phyloP scores from a whole-genome alignment of 2,797 vertebrate species.

The Pachyuromys duprasi region DNA sequence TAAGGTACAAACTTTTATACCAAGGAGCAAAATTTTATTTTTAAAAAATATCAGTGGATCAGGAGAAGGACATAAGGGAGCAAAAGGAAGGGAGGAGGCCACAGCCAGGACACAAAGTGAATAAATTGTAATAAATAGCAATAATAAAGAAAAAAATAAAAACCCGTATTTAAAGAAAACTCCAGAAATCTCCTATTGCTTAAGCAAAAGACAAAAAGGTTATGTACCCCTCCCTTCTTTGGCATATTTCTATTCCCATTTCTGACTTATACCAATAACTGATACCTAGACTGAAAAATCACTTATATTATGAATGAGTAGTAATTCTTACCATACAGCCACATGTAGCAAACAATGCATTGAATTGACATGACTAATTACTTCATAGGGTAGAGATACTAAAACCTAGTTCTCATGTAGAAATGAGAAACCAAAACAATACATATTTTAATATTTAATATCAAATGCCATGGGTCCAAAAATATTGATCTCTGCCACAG shows the following conservation, averaged over 20 bases:
- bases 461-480: background rate
- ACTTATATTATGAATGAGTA: background rate
- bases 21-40: too few species aligned
- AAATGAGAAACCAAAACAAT: background rate
- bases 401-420: background rate
- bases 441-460: background rate
- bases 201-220: background rate
- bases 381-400: background rate
- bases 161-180: background rate
- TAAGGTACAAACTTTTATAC: too few species aligned
- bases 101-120: too few species aligned
- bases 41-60: too few species aligned
- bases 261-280: background rate
- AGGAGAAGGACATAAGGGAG: too few species aligned
- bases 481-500: background rate
- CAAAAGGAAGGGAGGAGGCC: too few species aligned
- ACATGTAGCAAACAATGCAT: background rate
- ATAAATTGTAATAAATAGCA: too few species aligned
- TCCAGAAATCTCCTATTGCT: background rate
- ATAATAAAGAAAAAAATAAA: too few species aligned
- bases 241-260: background rate
- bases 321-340: conserved; percentile 26
- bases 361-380: background rate
- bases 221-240: background rate
- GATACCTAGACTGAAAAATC: background rate